Evolutionary conservation across 1,140 invertebrate genomes (phyloP).

Genomic region (Mercenaria mercenaria): DNA sequence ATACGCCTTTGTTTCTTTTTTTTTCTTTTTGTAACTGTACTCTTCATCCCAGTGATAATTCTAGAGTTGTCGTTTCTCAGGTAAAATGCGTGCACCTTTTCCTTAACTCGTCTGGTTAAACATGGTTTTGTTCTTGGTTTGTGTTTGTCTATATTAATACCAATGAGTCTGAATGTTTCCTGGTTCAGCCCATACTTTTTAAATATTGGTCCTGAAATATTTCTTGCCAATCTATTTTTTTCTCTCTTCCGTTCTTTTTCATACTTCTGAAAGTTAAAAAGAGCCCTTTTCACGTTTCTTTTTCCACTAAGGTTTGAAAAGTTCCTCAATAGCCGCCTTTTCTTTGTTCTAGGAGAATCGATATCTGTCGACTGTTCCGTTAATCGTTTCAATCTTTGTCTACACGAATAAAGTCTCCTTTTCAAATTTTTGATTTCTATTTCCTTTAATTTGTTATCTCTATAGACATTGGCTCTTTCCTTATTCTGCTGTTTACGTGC

Average conservation of each 20-base stretch:
- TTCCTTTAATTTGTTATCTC: not conserved
- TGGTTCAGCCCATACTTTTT: conserved; percentile 19
- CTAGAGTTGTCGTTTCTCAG: conserved; percentile 20
- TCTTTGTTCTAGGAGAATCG: conserved; percentile 34
- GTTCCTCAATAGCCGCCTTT: not conserved
- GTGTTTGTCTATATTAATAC: not conserved
- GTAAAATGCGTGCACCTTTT: conserved; percentile 24
- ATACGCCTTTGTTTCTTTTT: conserved; percentile 13
- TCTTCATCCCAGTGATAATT: conserved; percentile 37
- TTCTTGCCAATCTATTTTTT: not conserved
- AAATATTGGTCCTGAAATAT: conserved; percentile 5
- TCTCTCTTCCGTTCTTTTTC: not conserved
- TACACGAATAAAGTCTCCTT: not conserved
- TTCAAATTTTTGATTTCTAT: not conserved
- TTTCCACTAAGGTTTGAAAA: not conserved
- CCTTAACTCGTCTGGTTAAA: conserved; percentile 1
- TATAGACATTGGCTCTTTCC: not conserved
- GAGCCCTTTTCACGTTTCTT: conserved; percentile 6
- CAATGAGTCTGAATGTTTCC: not conserved
- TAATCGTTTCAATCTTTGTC: not conserved
- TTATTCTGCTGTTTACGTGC: not conserved
- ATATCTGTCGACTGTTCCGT: not conserved
- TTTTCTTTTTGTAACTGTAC: conserved; percentile 18
- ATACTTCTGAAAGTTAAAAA: not conserved
- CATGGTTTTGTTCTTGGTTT: not conserved